Conservation (phyloP, 2,888 invertebrate species). For the Arrhopalites spinosus region DNA sequence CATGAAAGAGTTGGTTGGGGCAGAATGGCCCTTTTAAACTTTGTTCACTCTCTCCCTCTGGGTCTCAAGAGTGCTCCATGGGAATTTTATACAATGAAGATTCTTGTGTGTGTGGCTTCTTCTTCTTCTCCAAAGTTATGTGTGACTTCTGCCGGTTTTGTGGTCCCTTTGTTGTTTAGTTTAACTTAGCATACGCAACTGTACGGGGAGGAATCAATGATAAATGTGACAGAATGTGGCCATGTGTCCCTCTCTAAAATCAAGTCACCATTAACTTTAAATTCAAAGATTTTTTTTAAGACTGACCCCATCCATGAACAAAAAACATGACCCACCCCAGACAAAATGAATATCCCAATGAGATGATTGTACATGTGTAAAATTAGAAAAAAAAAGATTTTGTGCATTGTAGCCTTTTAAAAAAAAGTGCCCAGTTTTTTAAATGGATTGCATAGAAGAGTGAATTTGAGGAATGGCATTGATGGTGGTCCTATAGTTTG, state of each 20-base stretch:
- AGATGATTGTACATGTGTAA: background rate
- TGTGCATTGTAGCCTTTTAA: background rate
- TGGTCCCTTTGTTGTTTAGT: background rate
- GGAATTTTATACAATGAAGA: background rate
- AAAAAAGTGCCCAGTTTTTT: background rate
- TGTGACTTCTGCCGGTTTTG: background rate
- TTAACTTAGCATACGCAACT: too few relatives aligned
- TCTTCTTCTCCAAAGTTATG: background rate
- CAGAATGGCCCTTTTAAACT: background rate
- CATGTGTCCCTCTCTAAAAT: conserved; percentile 34
- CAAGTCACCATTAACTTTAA: conserved; percentile 30
- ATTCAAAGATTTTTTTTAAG: background rate
- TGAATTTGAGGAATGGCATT: conserved; percentile 28
- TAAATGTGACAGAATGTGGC: conserved; percentile 37
- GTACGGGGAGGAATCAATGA: conserved; percentile 23
- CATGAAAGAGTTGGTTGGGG: conserved; percentile 16
- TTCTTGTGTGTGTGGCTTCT: background rate
- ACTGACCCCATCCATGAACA: too few relatives aligned
- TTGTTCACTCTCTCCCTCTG: too few relatives aligned
- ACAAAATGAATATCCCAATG: background rate
- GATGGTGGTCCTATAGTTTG: background rate
- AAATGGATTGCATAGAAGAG: conserved; percentile 21
- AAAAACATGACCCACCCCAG: background rate
- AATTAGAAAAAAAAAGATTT: too few relatives aligned
- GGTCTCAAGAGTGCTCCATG: too few relatives aligned